Conservation (phyloP, 2,797 vertebrate genomes). For the Chiloscyllium punctatum region DNA sequence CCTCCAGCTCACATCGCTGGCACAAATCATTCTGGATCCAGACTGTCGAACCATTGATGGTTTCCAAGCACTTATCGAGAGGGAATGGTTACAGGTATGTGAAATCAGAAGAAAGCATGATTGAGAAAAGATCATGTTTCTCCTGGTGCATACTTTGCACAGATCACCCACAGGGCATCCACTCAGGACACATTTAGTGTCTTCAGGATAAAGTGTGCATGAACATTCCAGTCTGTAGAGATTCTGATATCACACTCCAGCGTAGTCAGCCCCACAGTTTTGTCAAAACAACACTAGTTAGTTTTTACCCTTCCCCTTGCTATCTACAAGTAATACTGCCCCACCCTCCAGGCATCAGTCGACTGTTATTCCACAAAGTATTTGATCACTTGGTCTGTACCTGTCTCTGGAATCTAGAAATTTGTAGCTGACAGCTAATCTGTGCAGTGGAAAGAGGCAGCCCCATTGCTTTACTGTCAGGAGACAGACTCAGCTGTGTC, state of each 20-base stretch:
- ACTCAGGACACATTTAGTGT: neutral
- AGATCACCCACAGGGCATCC: neutral
- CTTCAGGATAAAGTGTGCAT: neutral
- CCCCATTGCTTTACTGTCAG: neutral
- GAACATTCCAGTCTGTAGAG: neutral
- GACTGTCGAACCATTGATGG: constrained; percentile 65
- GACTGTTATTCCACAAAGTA: neutral
- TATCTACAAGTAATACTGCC: neutral
- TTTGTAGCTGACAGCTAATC: neutral
- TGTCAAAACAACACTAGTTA: neutral
- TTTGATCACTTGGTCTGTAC: neutral
- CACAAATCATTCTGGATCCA: constrained; percentile 78
- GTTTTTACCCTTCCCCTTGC: neutral
- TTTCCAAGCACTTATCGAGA: constrained; percentile 74
- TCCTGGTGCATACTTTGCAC: neutral
- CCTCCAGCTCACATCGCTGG: constrained; percentile 73
- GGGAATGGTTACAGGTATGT: constrained; percentile 76
- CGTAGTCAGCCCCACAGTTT: neutral
- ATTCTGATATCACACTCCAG: neutral
- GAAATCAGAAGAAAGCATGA: neutral
- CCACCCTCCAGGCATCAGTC: neutral
- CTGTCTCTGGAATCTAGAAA: neutral
- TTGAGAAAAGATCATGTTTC: neutral
- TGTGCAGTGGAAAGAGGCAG: neutral
- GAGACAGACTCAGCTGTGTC: too few relatives aligned